Base-by-base conservation (phyloP, 2,797 vertebrate species). In the Tympanoctomys barrerae region DNA sequence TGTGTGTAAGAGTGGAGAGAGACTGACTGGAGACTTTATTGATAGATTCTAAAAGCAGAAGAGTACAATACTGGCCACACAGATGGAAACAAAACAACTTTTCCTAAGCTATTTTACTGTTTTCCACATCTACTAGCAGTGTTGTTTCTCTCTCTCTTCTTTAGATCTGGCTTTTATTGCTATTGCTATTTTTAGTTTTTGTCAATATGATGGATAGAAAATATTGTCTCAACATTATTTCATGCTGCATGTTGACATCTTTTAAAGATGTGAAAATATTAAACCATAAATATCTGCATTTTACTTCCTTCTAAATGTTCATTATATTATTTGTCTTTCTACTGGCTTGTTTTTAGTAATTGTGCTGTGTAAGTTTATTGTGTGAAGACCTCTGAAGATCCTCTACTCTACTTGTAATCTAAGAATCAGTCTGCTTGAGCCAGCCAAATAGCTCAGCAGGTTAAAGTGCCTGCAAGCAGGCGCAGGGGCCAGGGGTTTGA, bases 221-320 rank as follows among this genome's bases (percentile, higher is more conserved):
- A 64, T 66, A 13, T 68, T 46, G 59, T n/a, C 46, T 75, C 49
- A 81, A 31, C 59, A 87, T 91, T 71, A 66, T 85, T 81, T 86
- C 70, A 84, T 33, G 93, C 93, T 71, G 75, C 39, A 73, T 93
- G 64, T 81, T 89, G 18, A 90, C 39, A n/a, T n/a, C n/a, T 57
- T 78, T 36, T 86, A n/a, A 91, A 91, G 13, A 71, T 52, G 4
- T 57, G 87, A 73, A 70, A 11, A 59, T 75, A 61, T 28, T 61
- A 68, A 87, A 78, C 6, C 7, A 82, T 13, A 83, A 2, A 24
- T 57, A 22, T 54, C 77, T 78, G 52, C 0, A 87, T 83, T 87
- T 86, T 52, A 62, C 14, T 87, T 75, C 42, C 52, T 81, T 81
- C 22, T 86, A 75, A 80, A 64, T 83, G 71, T 54, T 46, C 19